These are phyloP conservation scores for Dysidea cf. avara DNA, from an alignment of 37 sponge, comb jelly and placozoan genomes.

Conservation along the genomic window DNA sequence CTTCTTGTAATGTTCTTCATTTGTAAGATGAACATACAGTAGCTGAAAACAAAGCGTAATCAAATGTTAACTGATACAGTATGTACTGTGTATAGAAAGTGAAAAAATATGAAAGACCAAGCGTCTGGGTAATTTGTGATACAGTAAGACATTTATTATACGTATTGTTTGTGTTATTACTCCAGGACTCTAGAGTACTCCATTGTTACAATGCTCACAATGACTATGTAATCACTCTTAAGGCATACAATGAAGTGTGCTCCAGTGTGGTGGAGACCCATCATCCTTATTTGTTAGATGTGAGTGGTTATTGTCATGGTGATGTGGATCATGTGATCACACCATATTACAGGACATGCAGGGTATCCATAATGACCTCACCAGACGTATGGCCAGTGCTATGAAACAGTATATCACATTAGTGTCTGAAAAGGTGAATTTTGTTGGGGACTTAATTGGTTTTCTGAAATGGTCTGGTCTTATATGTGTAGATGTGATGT, in stretches of 20 bases:
- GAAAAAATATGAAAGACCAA: no score
- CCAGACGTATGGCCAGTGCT: conserved; percentile 24
- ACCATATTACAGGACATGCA: conserved; percentile 46
- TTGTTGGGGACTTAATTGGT: no score
- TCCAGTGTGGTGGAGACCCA: conserved; percentile 43
- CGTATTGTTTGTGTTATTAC: no score
- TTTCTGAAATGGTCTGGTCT: background rate
- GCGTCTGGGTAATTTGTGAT: no score
- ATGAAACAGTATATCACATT: conserved; percentile 28
- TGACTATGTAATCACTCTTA: conserved; percentile 46
- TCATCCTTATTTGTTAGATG: conserved; percentile 15
- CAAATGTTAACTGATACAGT: no score
- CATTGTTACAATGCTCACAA: conserved; percentile 78
- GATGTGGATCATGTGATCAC: background rate
- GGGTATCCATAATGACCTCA: conserved; percentile 59
- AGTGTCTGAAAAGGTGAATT: conserved; percentile 32
- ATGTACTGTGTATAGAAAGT: no score
- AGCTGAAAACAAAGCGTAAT: no score
- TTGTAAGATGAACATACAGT: no score
- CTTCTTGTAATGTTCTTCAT: no score
- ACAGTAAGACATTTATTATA: no score
- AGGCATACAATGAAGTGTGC: conserved; percentile 46
- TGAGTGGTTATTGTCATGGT: background rate
- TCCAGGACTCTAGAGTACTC: conserved; percentile 54
- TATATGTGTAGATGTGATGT: background rate